These are phyloP conservation scores for Babylonia areolata DNA, from an alignment of 1,140 invertebrate species.

Conservation along the genomic window DNA sequence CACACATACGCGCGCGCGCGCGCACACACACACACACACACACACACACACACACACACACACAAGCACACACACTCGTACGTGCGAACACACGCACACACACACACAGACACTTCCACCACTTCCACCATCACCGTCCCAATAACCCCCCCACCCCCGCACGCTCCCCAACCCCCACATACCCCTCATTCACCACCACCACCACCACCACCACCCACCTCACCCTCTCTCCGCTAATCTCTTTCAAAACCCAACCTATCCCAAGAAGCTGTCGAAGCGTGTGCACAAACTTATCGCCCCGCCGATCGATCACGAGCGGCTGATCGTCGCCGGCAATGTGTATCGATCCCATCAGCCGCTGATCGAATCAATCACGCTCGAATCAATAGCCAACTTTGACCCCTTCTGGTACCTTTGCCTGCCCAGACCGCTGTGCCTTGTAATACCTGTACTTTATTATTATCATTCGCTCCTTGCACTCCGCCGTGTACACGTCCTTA, in stretches of 20 bases:
- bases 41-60: neutral
- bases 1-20: neutral
- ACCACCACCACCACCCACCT: neutral
- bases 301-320: slow-evolving; percentile 9
- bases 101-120: neutral
- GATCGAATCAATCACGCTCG: slow-evolving; percentile 28
- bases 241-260: neutral
- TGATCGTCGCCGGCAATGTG: neutral
- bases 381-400: neutral
- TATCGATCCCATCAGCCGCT: slow-evolving; percentile 23
- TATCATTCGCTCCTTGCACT: too few species aligned
- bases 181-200: neutral
- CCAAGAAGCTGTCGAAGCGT: neutral
- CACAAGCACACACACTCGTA: neutral
- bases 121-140: neutral
- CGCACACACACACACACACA: neutral
- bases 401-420: too few species aligned
- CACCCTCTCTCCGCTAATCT: slow-evolving; percentile 7
- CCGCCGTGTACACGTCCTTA: too few species aligned
- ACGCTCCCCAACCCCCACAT: neutral
- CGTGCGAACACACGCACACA: neutral
- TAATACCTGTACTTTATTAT: too few species aligned
- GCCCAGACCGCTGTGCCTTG: too few species aligned
- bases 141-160: neutral
- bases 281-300: slow-evolving; percentile 16